phyloP scores from a whole-genome alignment of 2,888 invertebrate species.

The Heliconius cydno region DNA sequence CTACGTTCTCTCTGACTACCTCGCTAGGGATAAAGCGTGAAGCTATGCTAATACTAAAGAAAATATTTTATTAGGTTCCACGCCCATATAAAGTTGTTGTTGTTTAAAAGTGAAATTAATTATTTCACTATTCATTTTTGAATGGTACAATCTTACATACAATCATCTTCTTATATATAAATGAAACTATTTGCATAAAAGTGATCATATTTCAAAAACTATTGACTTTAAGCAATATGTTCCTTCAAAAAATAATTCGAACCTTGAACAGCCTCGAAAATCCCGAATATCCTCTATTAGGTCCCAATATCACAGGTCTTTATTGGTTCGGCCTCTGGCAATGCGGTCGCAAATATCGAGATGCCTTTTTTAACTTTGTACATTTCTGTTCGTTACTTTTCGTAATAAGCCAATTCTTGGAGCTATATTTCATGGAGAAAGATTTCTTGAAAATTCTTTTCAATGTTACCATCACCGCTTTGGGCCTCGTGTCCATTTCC shows the following conservation, averaged over 20 bases:
- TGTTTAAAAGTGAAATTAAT: not conserved
- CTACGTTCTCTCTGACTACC: no score
- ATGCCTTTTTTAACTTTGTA: constrained; percentile 52
- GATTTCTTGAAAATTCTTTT: constrained; percentile 59
- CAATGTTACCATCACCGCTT: constrained; percentile 58
- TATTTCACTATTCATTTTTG: not conserved
- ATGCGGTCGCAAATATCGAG: constrained; percentile 54
- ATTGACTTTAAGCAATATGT: constrained; percentile 1
- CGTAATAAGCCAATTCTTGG: constrained; percentile 55
- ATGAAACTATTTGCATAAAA: not conserved
- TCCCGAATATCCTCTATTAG: constrained; percentile 63
- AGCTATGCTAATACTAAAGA: no score
- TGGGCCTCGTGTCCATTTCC: constrained; percentile 54
- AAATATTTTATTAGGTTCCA: no score
- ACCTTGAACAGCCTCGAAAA: constrained; percentile 58
- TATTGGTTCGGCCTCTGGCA: constrained; percentile 64
- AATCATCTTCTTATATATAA: not conserved
- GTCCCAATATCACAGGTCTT: constrained; percentile 64
- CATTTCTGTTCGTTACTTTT: constrained; percentile 55
- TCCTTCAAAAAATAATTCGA: constrained; percentile 49
- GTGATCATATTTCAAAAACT: not conserved
- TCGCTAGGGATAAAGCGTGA: no score
- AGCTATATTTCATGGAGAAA: constrained; percentile 58
- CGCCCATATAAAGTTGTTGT: not conserved
- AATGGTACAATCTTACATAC: not conserved